These are phyloP conservation scores for Chelmon rostratus DNA, from an alignment of 2,797 vertebrate species.

Conservation along the genomic window DNA sequence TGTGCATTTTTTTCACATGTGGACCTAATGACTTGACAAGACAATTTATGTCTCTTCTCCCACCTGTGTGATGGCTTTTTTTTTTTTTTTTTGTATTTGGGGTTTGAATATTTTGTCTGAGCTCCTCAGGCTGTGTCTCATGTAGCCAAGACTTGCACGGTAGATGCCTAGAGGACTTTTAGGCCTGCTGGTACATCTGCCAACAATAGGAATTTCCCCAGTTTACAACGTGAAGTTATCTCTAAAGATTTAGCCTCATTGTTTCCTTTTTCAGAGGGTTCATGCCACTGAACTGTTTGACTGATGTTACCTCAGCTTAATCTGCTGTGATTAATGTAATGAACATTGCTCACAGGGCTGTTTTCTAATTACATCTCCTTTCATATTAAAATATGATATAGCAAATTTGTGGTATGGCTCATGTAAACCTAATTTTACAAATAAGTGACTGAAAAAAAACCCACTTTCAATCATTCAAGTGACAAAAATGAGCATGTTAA, in stretches of 20 bases:
- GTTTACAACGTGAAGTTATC: constrained; percentile 83
- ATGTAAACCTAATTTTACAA: constrained; percentile 28
- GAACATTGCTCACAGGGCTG: constrained; percentile 56
- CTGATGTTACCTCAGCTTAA: constrained; percentile 65
- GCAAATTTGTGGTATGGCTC: constrained; percentile 19
- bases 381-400: constrained; percentile 48
- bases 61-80: constrained; percentile 56
- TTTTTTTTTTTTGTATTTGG: constrained; percentile 56
- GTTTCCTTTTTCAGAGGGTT: constrained; percentile 65
- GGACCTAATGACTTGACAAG: constrained; percentile 51
- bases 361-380: constrained; percentile 55
- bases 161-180: constrained; percentile 83
- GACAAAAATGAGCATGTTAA: neutral
- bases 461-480: neutral
- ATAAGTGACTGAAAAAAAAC: constrained; percentile 16
- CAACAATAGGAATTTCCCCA: constrained; percentile 91
- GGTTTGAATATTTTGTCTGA: constrained; percentile 78
- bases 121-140: constrained; percentile 80
- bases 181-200: constrained; percentile 82
- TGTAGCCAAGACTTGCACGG: constrained; percentile 81
- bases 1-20: constrained; percentile 35
- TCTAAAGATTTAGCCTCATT: constrained; percentile 70
- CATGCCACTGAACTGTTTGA: constrained; percentile 61
- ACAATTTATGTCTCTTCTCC: constrained; percentile 66
- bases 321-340: constrained; percentile 68